Base-by-base conservation (phyloP, 2,888 invertebrate species). In the Amblyjoppa proteus region DNA sequence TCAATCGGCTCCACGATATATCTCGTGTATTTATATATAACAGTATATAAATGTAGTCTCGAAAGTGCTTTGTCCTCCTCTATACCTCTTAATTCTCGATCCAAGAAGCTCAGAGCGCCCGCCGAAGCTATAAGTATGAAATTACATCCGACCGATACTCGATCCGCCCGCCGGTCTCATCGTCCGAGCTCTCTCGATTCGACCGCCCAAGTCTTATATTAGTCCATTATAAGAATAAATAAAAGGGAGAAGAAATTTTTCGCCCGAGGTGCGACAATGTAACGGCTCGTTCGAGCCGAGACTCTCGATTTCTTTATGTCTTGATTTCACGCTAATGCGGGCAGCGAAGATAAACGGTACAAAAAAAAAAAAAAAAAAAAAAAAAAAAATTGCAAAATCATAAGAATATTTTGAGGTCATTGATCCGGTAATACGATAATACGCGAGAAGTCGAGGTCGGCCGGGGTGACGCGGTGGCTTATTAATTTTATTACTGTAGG, bases 191-290 rank as follows among this genome's bases (percentile, higher is more conserved):
- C 87, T 81, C 83, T 87, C 77, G 75, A 73, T 81, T 71, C 71
- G 84, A 84, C 85, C 85, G 82, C 87, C 86, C 71, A 64, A 84
- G 84, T 86, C 25, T 51, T n/a, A 58, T 69, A 58, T 69, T 34
- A 6, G 49, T 16, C 34, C 28, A 58, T 56, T 53, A 56, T 69
- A 78, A 51, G n/a, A 41, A 56, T 13, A 56, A 31, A 45, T 28
- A 73, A 49, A 83, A 66, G 7, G 41, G 49, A 66, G 68, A 45
- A 77, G 13, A 61, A 3, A 53, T 76, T 56, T 28, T 56, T 7
- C 38, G 6, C 25, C 28, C 20, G 28, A 64, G 68, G 76, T 76
- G 66, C 53, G 76, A 66, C 25, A 53, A 53, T 68, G 51, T 53
- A 51, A 68, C 68, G 38, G 68, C 38, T 13, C n/a, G 64, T 56